phyloP scores from a whole-genome alignment of 2,797 vertebrate genomes.

The Sebastes diaconus region DNA sequence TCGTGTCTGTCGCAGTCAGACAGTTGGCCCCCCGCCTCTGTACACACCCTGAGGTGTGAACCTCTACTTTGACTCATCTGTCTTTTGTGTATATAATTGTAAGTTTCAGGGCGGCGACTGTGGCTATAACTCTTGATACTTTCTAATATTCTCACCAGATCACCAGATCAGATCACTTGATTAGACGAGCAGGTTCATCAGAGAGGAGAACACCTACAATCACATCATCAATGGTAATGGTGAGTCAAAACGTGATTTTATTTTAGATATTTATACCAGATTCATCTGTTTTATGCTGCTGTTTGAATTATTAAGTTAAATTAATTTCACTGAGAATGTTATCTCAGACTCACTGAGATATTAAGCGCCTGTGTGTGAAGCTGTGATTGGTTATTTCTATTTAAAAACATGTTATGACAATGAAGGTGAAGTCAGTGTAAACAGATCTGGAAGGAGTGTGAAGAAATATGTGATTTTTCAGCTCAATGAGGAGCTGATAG shows the following conservation, averaged over 20 bases:
- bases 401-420: neutral
- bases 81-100: slow-evolving; percentile 26
- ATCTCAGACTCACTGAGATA: neutral
- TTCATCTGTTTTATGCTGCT: neutral
- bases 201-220: slow-evolving; percentile 21
- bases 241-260: slow-evolving; percentile 37
- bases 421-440: neutral
- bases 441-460: neutral
- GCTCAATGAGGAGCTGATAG: neutral
- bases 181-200: slow-evolving; percentile 21
- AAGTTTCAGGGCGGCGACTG: slow-evolving; percentile 60
- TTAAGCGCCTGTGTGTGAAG: neutral
- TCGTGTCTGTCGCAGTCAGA: neutral
- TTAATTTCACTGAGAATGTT: neutral
- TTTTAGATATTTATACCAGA: neutral
- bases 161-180: slow-evolving; percentile 15
- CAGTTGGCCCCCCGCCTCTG: neutral
- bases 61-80: slow-evolving; percentile 63
- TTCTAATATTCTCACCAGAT: neutral
- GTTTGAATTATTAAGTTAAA: neutral
- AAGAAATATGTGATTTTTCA: neutral
- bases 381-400: neutral
- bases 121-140: slow-evolving; percentile 4
- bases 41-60: slow-evolving; percentile 52
- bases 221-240: slow-evolving; percentile 52